Evolutionary conservation across 2,888 invertebrate species (phyloP).

Genomic region (Melinaea marsaeus): DNA sequence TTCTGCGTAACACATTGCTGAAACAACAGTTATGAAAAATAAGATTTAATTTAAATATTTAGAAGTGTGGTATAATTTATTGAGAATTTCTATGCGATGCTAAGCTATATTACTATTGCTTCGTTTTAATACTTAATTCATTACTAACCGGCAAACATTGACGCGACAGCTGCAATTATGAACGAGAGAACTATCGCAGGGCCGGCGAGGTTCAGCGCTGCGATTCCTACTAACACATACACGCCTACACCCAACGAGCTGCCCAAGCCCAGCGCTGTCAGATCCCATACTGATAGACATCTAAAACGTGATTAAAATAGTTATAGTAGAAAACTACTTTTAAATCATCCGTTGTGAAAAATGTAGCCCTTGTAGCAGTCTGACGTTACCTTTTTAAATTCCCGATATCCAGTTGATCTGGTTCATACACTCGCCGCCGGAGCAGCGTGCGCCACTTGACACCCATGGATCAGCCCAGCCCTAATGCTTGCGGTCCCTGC

Average conservation of each 20-base stretch:
- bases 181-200: slow-evolving; percentile 92
- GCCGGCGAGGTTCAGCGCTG: slow-evolving; percentile 86
- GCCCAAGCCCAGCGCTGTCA: slow-evolving; percentile 88
- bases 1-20: slow-evolving; percentile 93
- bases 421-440: slow-evolving; percentile 46
- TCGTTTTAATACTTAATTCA: neutral
- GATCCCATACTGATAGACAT: slow-evolving; percentile 85
- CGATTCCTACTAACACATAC: slow-evolving; percentile 90
- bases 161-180: slow-evolving; percentile 90
- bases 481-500: slow-evolving; percentile 41
- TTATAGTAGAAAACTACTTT: no score
- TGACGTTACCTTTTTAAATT: slow-evolving; percentile 51
- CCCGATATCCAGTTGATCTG: slow-evolving; percentile 44
- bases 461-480: slow-evolving; percentile 56
- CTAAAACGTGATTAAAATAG: slow-evolving; percentile 48
- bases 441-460: slow-evolving; percentile 47
- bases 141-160: slow-evolving; percentile 87
- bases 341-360: no score
- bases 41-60: neutral
- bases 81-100: no score
- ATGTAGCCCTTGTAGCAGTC: neutral
- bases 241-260: slow-evolving; percentile 92
- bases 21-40: slow-evolving; percentile 27
- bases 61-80: no score
- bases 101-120: no score